Percentiles rank a stretch among this genome's conserved stretches.
Conservation (phyloP, 2,888 invertebrate species). For the Drosophila stalkeri region DNA sequence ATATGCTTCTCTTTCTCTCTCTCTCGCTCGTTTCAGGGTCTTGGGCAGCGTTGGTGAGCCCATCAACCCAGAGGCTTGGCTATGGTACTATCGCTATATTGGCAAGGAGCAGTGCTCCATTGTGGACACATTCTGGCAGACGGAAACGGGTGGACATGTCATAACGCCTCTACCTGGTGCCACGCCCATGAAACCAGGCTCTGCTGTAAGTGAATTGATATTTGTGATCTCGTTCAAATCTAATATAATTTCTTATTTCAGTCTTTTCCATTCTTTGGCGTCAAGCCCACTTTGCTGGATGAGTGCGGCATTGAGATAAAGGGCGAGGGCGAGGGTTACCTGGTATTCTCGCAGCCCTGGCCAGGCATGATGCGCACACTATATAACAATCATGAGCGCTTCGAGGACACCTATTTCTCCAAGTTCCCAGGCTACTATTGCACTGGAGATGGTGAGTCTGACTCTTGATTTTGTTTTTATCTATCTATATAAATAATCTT, state of each 20-base stretch:
- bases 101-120: slow-evolving; percentile 95
- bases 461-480: not conserved
- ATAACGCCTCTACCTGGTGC: slow-evolving; percentile 98
- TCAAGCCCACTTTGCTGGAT: slow-evolving; percentile 94
- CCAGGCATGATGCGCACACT: slow-evolving; percentile 99
- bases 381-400: slow-evolving; percentile 95
- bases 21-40: slow-evolving; percentile 87
- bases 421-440: slow-evolving; percentile 99
- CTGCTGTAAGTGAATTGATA: slow-evolving; percentile 90
- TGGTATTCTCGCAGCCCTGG: slow-evolving; percentile 98
- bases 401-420: slow-evolving; percentile 96
- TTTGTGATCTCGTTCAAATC: no score
- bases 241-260: slow-evolving; percentile 81
- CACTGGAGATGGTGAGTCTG: slow-evolving; percentile 95
- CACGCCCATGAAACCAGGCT: slow-evolving; percentile 98
- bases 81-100: slow-evolving; percentile 95
- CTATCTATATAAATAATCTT: not conserved
- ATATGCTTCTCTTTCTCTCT: slow-evolving; percentile 74
- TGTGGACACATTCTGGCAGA: slow-evolving; percentile 99
- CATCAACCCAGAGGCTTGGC: slow-evolving; percentile 99
- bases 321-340: slow-evolving; percentile 96
- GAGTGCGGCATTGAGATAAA: slow-evolving; percentile 94
- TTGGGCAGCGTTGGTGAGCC: slow-evolving; percentile 99
- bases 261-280: slow-evolving; percentile 99
- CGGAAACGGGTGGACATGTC: slow-evolving; percentile 99